These are phyloP conservation scores for Orgyia antiqua DNA, from an alignment of 2,888 invertebrate genomes.

Conservation along the genomic window DNA sequence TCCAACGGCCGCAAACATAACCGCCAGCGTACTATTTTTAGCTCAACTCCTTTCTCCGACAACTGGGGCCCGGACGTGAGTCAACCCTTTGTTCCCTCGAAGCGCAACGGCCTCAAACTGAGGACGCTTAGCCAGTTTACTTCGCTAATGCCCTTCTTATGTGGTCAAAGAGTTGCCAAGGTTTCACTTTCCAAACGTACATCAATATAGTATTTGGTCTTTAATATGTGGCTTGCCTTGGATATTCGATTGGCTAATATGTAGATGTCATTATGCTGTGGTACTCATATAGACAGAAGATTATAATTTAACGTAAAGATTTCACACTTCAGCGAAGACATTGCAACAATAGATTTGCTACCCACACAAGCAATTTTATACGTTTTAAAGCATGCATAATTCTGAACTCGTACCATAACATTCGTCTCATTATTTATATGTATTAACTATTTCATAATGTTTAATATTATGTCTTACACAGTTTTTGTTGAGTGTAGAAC, in stretches of 20 bases:
- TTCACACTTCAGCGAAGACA: conserved; percentile 29
- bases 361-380: conserved; percentile 25
- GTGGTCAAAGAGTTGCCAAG: conserved; percentile 41
- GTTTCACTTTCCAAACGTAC: conserved; percentile 54
- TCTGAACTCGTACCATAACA: background rate
- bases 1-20: conserved; percentile 53
- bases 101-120: conserved; percentile 44
- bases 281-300: conserved; percentile 43
- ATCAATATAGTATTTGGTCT: conserved; percentile 56
- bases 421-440: background rate
- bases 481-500: background rate
- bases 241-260: conserved; percentile 51
- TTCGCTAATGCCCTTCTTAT: conserved; percentile 20
- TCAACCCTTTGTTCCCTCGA: conserved; percentile 66
- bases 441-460: background rate
- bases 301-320: conserved; percentile 45
- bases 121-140: conserved; percentile 34
- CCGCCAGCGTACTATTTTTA: conserved; percentile 63
- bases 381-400: background rate
- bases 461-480: background rate
- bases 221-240: conserved; percentile 66
- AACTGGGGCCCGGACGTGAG: conserved; percentile 60
- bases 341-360: conserved; percentile 37
- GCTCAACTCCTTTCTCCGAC: conserved; percentile 59
- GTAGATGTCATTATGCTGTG: conserved; percentile 51